phyloP scores from a whole-genome alignment of 2,888 invertebrate species.

The Cabera pusaria region DNA sequence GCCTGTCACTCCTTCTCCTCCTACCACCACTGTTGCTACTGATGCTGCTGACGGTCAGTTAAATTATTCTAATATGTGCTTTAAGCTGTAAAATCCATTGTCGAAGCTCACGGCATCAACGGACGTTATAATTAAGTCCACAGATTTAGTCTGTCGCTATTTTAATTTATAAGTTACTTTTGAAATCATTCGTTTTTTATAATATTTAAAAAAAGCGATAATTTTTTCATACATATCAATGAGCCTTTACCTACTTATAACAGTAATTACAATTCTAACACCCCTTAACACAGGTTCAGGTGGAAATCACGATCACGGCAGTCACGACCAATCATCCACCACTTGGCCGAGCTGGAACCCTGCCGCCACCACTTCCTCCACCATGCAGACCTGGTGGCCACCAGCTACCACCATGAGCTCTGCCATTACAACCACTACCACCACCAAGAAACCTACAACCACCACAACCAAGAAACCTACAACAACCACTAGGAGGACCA shows the following conservation, averaged over 20 bases:
- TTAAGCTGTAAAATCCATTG: too few species aligned
- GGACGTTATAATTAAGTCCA: too few species aligned
- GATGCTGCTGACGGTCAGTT: slow-evolving; percentile 63
- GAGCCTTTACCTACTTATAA: too few species aligned
- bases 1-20: slow-evolving; percentile 89
- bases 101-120: too few species aligned
- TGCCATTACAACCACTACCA: slow-evolving; percentile 40
- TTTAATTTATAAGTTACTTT: too few species aligned
- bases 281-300: too few species aligned
- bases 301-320: slow-evolving; percentile 39
- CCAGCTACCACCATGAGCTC: slow-evolving; percentile 52
- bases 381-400: slow-evolving; percentile 64
- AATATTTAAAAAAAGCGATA: too few species aligned
- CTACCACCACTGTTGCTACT: slow-evolving; percentile 85
- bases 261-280: too few species aligned
- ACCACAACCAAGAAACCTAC: slow-evolving; percentile 33
- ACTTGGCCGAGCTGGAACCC: slow-evolving; percentile 69
- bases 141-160: too few species aligned
- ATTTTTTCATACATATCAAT: too few species aligned
- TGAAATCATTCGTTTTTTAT: too few species aligned
- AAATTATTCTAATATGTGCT: too few species aligned
- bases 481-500: slow-evolving; percentile 31
- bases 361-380: slow-evolving; percentile 53
- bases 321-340: slow-evolving; percentile 59
- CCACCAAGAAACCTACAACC: slow-evolving; percentile 29